Evolutionary conservation across 2,113 vertebrate genomes (phyloP).

Genomic region (Toxostoma redivivum): DNA sequence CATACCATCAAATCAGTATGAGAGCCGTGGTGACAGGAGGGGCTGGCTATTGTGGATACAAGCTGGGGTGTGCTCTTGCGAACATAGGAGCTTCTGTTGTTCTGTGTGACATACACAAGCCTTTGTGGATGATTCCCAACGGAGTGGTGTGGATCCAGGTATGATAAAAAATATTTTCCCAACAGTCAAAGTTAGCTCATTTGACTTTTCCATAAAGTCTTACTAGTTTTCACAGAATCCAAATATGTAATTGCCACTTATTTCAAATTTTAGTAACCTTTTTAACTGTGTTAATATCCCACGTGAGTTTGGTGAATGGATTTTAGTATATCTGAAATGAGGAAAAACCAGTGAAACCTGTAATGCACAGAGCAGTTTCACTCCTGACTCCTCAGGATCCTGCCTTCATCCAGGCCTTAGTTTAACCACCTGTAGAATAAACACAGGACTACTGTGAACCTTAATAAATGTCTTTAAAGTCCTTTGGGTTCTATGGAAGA

Average conservation of each 20-base stretch:
- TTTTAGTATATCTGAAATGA: neutral
- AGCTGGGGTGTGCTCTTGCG: constrained; percentile 82
- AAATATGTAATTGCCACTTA: neutral
- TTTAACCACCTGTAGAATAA: neutral
- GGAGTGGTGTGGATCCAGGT: constrained; percentile 84
- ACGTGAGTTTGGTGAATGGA: neutral
- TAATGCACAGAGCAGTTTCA: neutral
- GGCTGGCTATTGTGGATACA: constrained; percentile 88
- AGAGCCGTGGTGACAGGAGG: constrained; percentile 91
- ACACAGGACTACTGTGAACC: neutral
- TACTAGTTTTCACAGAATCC: neutral
- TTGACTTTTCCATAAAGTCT: neutral
- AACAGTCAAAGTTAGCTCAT: neutral
- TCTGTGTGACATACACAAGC: constrained; percentile 83
- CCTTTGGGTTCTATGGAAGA: neutral
- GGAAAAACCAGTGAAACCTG: neutral
- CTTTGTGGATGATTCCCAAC: constrained; percentile 72
- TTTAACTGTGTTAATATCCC: neutral
- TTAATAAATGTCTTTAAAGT: neutral
- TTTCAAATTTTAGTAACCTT: neutral
- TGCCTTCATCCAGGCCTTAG: neutral
- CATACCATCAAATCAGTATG: neutral
- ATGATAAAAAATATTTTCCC: neutral
- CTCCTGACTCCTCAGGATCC: neutral
- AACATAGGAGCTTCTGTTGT: constrained; percentile 78